Percentiles rank a stretch among this genome's conserved stretches.
Conservation (phyloP, 23 tunicate species). For the Corella eumyota region DNA sequence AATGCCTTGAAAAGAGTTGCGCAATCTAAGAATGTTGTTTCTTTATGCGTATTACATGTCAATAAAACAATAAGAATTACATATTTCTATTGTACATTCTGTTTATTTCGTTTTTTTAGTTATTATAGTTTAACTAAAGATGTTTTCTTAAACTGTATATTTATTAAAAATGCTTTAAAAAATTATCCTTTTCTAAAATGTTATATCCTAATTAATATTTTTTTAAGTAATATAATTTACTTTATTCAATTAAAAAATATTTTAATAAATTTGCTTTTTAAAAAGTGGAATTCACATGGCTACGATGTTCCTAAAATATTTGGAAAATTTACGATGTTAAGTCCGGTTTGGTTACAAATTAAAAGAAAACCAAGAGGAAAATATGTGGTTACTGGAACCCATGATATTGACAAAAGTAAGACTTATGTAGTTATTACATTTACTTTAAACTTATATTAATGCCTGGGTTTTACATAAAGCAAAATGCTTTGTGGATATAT, state of each 20-base stretch:
- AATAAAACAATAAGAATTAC: too few species aligned
- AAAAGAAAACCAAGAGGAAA: constrained; percentile 80
- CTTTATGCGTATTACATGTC: too few species aligned
- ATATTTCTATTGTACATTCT: too few species aligned
- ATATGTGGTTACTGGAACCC: constrained; percentile 76
- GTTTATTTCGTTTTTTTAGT: background rate
- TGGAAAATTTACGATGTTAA: constrained; percentile 79
- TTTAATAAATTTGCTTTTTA: background rate
- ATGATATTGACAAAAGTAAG: constrained; percentile 89
- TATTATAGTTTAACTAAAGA: background rate
- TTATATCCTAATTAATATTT: too few species aligned
- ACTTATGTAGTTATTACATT: background rate
- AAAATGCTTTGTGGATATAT: too few species aligned
- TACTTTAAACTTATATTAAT: too few species aligned
- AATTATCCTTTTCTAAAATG: too few species aligned
- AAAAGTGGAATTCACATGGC: constrained; percentile 88
- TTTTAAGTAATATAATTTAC: too few species aligned
- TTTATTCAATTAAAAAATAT: too few species aligned
- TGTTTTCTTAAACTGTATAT: background rate
- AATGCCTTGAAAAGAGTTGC: too few species aligned
- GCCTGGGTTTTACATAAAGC: too few species aligned
- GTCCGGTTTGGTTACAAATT: constrained; percentile 99
- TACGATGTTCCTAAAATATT: constrained; percentile 91
- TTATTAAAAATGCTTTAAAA: background rate
- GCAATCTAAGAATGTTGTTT: too few species aligned